phyloP scores from a whole-genome alignment of 2,888 invertebrate species.

The Aromia moschata region DNA sequence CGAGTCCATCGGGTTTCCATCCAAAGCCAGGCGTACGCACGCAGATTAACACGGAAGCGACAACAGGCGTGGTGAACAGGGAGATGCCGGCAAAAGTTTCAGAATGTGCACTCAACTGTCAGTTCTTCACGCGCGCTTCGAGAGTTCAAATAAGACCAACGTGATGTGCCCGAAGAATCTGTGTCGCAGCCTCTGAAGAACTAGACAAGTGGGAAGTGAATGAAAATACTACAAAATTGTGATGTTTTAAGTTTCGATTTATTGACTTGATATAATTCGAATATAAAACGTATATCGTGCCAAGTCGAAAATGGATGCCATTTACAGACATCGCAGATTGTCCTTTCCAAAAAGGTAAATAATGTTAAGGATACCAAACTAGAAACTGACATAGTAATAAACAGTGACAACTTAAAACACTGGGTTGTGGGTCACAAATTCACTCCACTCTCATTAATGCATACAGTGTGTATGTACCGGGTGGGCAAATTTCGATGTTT shows the following conservation, averaged over 20 bases:
- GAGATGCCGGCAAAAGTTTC: constrained; percentile 46
- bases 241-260: constrained; percentile 20
- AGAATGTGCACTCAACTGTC: constrained; percentile 41
- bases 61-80: constrained; percentile 54
- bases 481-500: too few relatives aligned
- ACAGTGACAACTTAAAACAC: too few relatives aligned
- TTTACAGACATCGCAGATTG: constrained; percentile 42
- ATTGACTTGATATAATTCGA: too few relatives aligned
- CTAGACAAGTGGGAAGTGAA: constrained; percentile 14
- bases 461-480: too few relatives aligned
- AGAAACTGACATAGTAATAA: too few relatives aligned
- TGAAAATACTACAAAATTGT: not conserved
- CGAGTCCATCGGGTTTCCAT: not conserved
- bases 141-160: constrained; percentile 25
- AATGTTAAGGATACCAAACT: too few relatives aligned
- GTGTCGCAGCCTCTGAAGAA: constrained; percentile 12
- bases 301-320: constrained; percentile 44
- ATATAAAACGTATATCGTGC: too few relatives aligned
- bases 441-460: too few relatives aligned
- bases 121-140: constrained; percentile 45
- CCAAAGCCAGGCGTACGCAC: constrained; percentile 13
- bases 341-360: constrained; percentile 47
- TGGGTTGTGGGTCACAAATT: too few relatives aligned
- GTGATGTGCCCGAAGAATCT: constrained; percentile 26
- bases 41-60: constrained; percentile 26